Percentiles rank a stretch among this genome's conserved stretches.
These are phyloP conservation scores for Ivindomyrus marchei DNA, from an alignment of 2,113 vertebrate species.

Conservation along the genomic window DNA sequence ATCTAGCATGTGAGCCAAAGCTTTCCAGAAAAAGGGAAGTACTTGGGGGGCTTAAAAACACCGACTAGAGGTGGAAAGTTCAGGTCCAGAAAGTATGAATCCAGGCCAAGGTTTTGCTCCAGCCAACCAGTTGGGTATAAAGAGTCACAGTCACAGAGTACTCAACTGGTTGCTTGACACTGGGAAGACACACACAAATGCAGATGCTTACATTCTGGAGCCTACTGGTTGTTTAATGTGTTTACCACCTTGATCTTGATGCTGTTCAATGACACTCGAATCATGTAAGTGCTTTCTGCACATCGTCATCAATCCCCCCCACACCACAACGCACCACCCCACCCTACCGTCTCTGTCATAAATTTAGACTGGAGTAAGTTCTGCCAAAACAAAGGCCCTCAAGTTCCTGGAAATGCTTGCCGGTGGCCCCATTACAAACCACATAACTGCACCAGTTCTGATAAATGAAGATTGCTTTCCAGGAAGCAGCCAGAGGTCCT, in stretches of 20 bases:
- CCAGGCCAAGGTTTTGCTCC: not conserved
- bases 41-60: not conserved
- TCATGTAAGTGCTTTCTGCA: not conserved
- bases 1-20: not conserved
- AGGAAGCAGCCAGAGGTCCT: not conserved
- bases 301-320: not conserved
- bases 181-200: not conserved
- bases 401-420: constrained; percentile 11
- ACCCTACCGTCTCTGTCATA: not conserved
- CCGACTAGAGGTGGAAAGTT: not conserved
- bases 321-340: not conserved
- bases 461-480: constrained; percentile 9
- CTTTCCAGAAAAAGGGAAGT: not conserved
- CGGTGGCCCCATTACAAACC: not conserved
- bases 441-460: not conserved
- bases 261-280: not conserved
- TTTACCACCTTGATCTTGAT: not conserved
- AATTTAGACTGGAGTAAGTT: not conserved
- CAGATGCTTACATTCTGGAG: not conserved
- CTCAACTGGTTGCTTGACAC: not conserved
- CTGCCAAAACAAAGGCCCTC: constrained; percentile 12
- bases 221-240: not conserved
- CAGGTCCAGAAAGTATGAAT: not conserved
- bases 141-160: not conserved
- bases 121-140: not conserved